These are phyloP conservation scores for Frankliniella intonsa DNA, from an alignment of 2,888 invertebrate species.

Conservation along the genomic window DNA sequence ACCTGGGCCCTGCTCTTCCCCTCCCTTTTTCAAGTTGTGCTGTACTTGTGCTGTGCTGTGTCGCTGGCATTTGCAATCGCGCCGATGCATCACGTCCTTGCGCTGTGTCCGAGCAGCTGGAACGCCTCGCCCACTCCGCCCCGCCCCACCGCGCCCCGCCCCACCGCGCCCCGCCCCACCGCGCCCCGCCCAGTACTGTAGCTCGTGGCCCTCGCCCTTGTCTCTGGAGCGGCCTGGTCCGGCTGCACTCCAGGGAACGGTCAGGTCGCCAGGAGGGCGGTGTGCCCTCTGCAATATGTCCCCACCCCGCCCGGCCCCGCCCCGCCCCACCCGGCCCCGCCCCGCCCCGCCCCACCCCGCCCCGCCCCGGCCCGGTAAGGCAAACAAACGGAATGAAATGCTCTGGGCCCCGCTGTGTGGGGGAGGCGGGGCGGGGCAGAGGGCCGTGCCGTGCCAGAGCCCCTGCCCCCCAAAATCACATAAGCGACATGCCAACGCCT, in stretches of 20 bases:
- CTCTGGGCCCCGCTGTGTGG: background rate
- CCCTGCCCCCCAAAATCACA: background rate
- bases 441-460: background rate
- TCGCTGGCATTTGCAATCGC: no score
- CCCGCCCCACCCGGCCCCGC: no score
- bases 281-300: no score
- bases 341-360: background rate
- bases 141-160: background rate
- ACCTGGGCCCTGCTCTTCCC: background rate
- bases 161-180: background rate
- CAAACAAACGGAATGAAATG: constrained; percentile 20
- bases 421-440: background rate
- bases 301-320: no score
- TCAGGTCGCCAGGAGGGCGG: no score
- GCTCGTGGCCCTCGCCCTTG: no score
- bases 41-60: background rate
- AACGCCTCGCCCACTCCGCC: background rate
- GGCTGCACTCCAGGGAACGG: no score
- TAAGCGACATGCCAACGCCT: background rate
- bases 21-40: background rate
- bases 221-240: background rate
- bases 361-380: background rate
- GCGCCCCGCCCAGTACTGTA: background rate
- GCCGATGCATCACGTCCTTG: no score
- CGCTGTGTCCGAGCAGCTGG: background rate